A percentile compares a stretch with the other conserved stretches of the same genome.
Conservation (phyloP, 1,140 invertebrate genomes). For the Drosophila punjabiensis region DNA sequence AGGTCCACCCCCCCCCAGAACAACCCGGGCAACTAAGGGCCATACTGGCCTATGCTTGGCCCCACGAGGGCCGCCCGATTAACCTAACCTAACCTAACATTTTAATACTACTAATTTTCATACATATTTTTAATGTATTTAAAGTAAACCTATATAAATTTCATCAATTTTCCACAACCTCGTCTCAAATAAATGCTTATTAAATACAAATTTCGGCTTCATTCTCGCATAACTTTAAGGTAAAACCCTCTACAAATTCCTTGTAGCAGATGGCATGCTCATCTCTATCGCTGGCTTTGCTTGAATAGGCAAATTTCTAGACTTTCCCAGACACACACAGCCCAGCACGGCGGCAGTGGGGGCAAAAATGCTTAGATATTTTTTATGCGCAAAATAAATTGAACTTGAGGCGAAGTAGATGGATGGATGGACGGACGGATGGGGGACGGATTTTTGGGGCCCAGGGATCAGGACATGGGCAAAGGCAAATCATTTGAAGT, state of each 20-base stretch:
- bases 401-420: slow-evolving; percentile 55
- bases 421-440: slow-evolving; percentile 1
- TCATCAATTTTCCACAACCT: background rate
- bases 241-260: background rate
- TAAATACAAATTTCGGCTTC: background rate
- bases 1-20: too few relatives aligned
- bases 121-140: background rate
- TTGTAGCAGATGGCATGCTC: slow-evolving; percentile 3
- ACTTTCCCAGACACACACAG: slow-evolving; percentile 34
- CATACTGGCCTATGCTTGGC: too few relatives aligned
- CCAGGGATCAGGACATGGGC: slow-evolving; percentile 20
- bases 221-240: slow-evolving; percentile 10
- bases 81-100: too few relatives aligned
- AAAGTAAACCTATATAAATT: background rate
- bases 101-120: too few relatives aligned
- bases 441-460: slow-evolving; percentile 3
- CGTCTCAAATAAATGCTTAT: background rate
- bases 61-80: too few relatives aligned
- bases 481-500: slow-evolving; percentile 73
- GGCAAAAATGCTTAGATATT: slow-evolving; percentile 70
- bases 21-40: too few relatives aligned
- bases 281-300: slow-evolving; percentile 44
- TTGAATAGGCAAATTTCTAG: slow-evolving; percentile 55
- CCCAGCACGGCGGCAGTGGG: slow-evolving; percentile 28
- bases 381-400: slow-evolving; percentile 81